phyloP scores from a whole-genome alignment of 2,113 vertebrate genomes.

The Perca schrenkii region DNA sequence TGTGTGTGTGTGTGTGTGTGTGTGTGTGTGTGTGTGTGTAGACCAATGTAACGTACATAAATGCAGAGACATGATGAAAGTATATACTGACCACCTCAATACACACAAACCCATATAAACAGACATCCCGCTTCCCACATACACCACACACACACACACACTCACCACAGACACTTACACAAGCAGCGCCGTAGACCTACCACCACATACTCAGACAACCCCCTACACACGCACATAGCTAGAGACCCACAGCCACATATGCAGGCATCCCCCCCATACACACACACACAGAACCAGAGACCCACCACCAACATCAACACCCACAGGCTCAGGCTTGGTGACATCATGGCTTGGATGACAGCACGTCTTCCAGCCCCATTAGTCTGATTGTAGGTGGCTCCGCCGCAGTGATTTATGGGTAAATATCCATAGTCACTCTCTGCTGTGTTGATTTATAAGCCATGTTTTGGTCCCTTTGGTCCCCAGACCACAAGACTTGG shows the following conservation, averaged over 20 bases:
- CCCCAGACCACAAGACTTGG: conserved; percentile 77
- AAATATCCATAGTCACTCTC: conserved; percentile 78
- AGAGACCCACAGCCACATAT: conserved; percentile 44
- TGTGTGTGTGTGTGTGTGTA: conserved; percentile 29
- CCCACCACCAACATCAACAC: conserved; percentile 78
- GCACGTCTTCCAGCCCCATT: conserved; percentile 87
- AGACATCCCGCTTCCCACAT: conserved; percentile 69
- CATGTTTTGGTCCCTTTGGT: conserved; percentile 79
- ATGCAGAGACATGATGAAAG: conserved; percentile 63
- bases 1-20: conserved; percentile 44
- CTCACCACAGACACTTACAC: conserved; percentile 77
- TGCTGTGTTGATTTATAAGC: conserved; percentile 81
- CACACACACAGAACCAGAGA: conserved; percentile 58
- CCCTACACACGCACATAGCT: conserved; percentile 13
- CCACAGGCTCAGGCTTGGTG: conserved; percentile 75
- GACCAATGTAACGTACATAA: conserved; percentile 46
- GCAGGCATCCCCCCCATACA: conserved; percentile 33
- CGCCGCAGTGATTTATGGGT: conserved; percentile 85
- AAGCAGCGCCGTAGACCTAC: conserved; percentile 71
- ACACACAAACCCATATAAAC: conserved; percentile 72
- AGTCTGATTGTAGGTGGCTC: conserved; percentile 86
- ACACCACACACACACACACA: conserved; percentile 57
- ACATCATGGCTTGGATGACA: conserved; percentile 87
- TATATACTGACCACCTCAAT: conserved; percentile 56
- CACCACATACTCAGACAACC: conserved; percentile 70